Evolutionary conservation across 2,797 vertebrate genomes (phyloP).

Genomic region (Poeciliopsis paucimaculata): DNA sequence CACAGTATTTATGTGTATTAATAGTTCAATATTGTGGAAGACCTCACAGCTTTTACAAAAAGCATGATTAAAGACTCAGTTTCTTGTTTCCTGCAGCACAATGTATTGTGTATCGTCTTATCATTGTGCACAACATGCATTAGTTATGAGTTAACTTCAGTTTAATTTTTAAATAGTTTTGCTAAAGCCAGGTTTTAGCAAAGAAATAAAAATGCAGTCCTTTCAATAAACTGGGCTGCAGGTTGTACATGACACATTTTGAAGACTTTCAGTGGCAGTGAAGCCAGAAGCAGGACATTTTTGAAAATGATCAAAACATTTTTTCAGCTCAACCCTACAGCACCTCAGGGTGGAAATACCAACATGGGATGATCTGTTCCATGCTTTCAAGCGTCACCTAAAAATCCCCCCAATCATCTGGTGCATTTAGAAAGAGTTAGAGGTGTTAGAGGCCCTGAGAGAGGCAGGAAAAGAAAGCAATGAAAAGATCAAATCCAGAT

Average conservation of each 20-base stretch:
- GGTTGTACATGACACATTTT: not conserved
- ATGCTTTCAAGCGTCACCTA: constrained; percentile 33
- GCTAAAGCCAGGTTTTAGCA: not conserved
- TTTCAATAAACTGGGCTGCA: not conserved
- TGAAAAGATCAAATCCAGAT: constrained; percentile 23
- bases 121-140: not conserved
- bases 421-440: constrained; percentile 37
- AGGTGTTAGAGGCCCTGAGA: constrained; percentile 17
- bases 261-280: not conserved
- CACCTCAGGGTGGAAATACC: constrained; percentile 12
- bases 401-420: constrained; percentile 36
- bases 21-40: not conserved
- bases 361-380: constrained; percentile 16
- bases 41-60: not conserved
- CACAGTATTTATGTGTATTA: not conserved
- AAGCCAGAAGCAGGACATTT: constrained; percentile 19
- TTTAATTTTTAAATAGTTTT: not conserved
- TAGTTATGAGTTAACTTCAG: not conserved
- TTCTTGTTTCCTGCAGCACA: not conserved
- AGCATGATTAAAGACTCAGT: not conserved
- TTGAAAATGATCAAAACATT: constrained; percentile 20
- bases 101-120: not conserved
- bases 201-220: not conserved
- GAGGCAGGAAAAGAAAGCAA: constrained; percentile 17
- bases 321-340: constrained; percentile 8